These are phyloP conservation scores for Prionailurus bengalensis DNA, from an alignment of 2,113 vertebrate species.

Conservation along the genomic window DNA sequence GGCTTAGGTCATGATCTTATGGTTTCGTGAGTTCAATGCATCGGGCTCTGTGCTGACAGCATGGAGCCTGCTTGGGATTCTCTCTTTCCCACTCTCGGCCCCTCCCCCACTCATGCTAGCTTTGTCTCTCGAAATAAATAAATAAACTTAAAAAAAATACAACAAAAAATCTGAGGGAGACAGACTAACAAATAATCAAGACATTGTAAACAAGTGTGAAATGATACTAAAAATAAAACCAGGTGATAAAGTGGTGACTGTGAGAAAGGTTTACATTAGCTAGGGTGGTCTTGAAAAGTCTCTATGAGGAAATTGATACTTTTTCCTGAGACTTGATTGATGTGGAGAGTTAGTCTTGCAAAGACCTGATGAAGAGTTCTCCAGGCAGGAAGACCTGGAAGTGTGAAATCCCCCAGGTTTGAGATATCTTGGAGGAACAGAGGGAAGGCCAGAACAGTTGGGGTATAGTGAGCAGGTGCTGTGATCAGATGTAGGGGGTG, in stretches of 20 bases:
- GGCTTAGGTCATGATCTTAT: too few species aligned
- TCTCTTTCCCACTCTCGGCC: too few species aligned
- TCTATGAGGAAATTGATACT: not conserved
- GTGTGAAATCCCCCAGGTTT: not conserved
- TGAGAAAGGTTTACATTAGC: not conserved
- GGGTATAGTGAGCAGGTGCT: not conserved
- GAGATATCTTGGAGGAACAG: not conserved
- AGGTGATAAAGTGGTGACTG: not conserved
- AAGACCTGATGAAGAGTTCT: not conserved
- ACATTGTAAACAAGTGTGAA: not conserved
- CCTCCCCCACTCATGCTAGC: too few species aligned
- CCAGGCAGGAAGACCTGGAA: not conserved
- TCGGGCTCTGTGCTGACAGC: too few species aligned
- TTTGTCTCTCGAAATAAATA: too few species aligned
- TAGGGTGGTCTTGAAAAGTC: not conserved
- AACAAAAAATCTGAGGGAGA: not conserved
- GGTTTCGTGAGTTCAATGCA: too few species aligned
- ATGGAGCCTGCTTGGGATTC: too few species aligned
- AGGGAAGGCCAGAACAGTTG: not conserved
- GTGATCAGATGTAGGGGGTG: not conserved
- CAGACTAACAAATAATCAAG: not conserved
- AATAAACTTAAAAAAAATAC: not conserved
- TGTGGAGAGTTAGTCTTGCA: not conserved
- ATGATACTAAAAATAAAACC: not conserved
- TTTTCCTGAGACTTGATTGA: not conserved